Evolutionary conservation across 2,113 vertebrate species (phyloP).

Genomic region (Shinisaurus crocodilurus): DNA sequence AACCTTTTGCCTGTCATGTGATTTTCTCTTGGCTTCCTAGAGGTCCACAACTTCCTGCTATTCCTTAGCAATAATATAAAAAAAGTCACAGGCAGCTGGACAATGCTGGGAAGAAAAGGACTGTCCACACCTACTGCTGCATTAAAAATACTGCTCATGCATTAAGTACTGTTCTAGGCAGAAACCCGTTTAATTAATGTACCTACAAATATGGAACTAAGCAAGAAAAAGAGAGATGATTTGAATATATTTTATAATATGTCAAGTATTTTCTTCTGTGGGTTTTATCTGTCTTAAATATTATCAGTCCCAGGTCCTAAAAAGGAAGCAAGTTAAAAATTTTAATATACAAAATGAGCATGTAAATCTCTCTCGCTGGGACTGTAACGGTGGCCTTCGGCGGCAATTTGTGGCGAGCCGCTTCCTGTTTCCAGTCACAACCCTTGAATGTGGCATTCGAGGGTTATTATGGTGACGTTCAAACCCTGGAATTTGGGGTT

Average conservation of each 20-base stretch:
- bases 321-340: neutral
- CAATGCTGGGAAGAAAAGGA: neutral
- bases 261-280: neutral
- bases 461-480: no score
- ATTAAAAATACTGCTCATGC: neutral
- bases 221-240: neutral
- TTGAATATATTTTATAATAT: neutral
- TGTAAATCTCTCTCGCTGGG: neutral
- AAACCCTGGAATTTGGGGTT: no score
- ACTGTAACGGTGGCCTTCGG: no score
- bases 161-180: neutral
- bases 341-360: neutral
- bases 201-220: neutral
- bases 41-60: neutral
- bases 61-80: neutral
- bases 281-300: neutral
- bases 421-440: no score
- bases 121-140: neutral
- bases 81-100: neutral
- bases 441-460: no score
- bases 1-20: neutral
- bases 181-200: neutral
- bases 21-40: neutral
- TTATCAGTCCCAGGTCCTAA: neutral
- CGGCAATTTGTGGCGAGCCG: no score